phyloP scores from a whole-genome alignment of 2,888 invertebrate genomes.

The Dryobota labecula region DNA sequence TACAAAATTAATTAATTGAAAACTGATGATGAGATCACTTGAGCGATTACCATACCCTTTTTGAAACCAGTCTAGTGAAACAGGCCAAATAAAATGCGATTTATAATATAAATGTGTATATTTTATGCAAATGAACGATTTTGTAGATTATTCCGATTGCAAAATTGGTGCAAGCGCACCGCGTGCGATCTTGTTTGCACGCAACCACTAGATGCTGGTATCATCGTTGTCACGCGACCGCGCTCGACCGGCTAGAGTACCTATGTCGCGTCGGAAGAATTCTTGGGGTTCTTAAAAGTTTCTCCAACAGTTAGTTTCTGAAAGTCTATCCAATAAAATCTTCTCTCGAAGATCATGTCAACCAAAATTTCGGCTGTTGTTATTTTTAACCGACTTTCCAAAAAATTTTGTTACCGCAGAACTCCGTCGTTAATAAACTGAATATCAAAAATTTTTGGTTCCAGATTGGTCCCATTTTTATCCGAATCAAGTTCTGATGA shows the following conservation, averaged over 20 bases:
- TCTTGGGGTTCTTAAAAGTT: not conserved
- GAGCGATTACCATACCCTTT: not conserved
- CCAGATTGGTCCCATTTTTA: no score
- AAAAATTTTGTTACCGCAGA: no score
- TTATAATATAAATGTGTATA: not conserved
- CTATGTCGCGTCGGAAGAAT: no score
- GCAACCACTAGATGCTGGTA: not conserved
- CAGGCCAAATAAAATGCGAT: no score
- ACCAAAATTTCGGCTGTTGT: not conserved
- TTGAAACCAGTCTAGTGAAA: not conserved
- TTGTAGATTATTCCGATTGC: not conserved
- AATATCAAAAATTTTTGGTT: no score
- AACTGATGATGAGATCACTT: not conserved
- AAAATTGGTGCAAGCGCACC: slow-evolving; percentile 1
- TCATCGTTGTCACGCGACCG: not conserved
- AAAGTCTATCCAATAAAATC: not conserved
- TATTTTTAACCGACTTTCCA: no score
- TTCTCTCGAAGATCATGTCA: not conserved
- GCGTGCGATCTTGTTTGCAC: not conserved
- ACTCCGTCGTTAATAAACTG: no score
- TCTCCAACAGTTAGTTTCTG: no score
- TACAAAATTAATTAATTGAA: no score
- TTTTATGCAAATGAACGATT: not conserved
- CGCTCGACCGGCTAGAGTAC: not conserved
- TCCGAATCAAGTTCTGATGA: no score